Evolutionary conservation across 2,797 vertebrate species (phyloP).

Genomic region (Chromobotia macracanthus): DNA sequence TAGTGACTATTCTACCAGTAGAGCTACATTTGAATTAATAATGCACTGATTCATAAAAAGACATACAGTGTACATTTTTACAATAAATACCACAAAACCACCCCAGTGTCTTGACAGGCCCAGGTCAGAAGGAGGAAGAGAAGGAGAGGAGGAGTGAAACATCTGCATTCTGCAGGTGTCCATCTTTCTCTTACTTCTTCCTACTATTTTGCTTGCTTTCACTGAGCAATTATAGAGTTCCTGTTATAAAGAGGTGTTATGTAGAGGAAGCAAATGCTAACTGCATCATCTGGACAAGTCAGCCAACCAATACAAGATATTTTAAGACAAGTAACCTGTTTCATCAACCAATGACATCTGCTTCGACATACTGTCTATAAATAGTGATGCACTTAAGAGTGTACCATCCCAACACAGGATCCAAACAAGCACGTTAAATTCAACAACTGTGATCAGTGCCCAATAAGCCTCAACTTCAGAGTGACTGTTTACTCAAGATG

Average conservation of each 20-base stretch:
- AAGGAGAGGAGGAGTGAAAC: constrained; percentile 60
- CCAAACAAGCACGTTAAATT: background rate
- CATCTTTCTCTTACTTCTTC: constrained; percentile 66
- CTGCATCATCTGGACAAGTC: too few relatives aligned
- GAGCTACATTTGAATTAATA: background rate
- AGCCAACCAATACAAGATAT: background rate
- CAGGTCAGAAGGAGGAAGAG: background rate
- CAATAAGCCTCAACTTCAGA: constrained; percentile 61
- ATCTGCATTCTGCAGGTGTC: constrained; percentile 80
- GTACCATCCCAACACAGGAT: background rate
- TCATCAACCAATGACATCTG: background rate
- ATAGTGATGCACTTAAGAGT: background rate
- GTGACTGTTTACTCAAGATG: constrained; percentile 69
- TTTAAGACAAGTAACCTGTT: background rate
- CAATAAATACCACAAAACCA: background rate
- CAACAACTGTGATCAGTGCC: background rate
- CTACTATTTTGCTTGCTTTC: constrained; percentile 63
- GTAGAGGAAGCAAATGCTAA: background rate
- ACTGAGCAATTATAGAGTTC: background rate
- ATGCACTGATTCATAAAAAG: background rate
- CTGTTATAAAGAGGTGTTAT: constrained; percentile 7
- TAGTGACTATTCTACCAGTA: too few relatives aligned
- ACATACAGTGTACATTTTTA: too few relatives aligned
- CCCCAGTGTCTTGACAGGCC: background rate
- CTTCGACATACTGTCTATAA: constrained; percentile 9